Evolutionary conservation across 92 coral and sea anemone species (phyloP).

Genomic region (Phenganax subtilis): DNA sequence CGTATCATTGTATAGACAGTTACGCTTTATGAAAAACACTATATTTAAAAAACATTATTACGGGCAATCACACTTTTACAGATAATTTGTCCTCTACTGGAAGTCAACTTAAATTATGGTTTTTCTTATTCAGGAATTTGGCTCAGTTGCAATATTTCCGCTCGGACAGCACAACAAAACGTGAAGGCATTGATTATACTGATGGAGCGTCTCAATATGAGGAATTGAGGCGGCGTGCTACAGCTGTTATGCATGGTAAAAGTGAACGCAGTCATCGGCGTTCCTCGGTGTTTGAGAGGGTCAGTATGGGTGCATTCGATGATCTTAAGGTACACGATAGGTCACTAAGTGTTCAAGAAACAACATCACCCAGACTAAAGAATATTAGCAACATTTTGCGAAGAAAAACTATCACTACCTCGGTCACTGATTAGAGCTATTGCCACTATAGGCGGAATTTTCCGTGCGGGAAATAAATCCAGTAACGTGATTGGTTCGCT

Average conservation of each 20-base stretch:
- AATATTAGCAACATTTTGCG: not conserved
- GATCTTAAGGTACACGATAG: conserved; percentile 6
- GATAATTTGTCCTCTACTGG: too few species aligned
- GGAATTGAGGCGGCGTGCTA: conserved; percentile 17
- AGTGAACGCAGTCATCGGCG: conserved; percentile 16
- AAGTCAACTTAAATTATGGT: not conserved
- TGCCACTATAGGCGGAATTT: too few species aligned
- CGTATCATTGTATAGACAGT: not conserved
- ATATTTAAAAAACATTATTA: not conserved
- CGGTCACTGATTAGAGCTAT: not conserved
- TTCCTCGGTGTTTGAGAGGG: conserved; percentile 35
- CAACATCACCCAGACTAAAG: not conserved
- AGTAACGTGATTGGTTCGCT: too few species aligned
- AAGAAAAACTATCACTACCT: not conserved
- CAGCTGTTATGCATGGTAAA: not conserved
- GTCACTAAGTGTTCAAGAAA: not conserved
- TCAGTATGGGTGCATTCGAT: conserved; percentile 23
- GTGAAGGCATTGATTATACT: too few species aligned
- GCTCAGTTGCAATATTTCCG: conserved; percentile 32
- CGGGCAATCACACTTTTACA: too few species aligned
- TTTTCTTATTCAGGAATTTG: not conserved
- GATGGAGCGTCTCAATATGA: not conserved
- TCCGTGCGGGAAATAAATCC: too few species aligned
- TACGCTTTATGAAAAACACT: not conserved
- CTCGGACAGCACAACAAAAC: not conserved